Evolutionary conservation across 2,888 invertebrate species (phyloP).

Genomic region (Athalia rosae): DNA sequence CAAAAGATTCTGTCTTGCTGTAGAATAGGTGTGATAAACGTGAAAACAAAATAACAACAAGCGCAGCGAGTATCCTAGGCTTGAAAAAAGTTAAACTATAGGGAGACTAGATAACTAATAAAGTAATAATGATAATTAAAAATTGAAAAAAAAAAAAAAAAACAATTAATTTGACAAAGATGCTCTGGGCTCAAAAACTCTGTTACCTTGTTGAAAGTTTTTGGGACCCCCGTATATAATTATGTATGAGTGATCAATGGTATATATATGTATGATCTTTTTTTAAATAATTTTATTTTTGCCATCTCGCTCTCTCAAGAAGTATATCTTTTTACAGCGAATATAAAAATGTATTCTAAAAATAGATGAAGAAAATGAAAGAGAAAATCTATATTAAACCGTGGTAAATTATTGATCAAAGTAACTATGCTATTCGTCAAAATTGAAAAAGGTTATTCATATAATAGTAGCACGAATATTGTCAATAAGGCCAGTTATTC

Average conservation of each 20-base stretch:
- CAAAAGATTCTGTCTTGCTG: slow-evolving; percentile 28
- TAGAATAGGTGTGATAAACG: slow-evolving; percentile 18
- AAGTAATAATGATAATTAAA: neutral
- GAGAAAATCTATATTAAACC: slow-evolving; percentile 49
- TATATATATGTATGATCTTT: neutral
- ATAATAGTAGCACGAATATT: slow-evolving; percentile 27
- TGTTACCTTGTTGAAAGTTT: slow-evolving; percentile 72
- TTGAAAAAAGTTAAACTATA: slow-evolving; percentile 19
- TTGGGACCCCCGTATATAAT: slow-evolving; percentile 59
- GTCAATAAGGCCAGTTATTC: neutral
- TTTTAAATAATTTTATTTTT: neutral
- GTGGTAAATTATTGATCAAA: slow-evolving; percentile 52
- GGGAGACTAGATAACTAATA: slow-evolving; percentile 30
- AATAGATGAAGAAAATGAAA: slow-evolving; percentile 47
- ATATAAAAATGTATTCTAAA: slow-evolving; percentile 67
- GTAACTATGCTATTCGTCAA: slow-evolving; percentile 50
- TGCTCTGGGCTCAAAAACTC: slow-evolving; percentile 62
- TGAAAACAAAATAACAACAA: slow-evolving; percentile 3
- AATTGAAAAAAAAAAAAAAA: neutral
- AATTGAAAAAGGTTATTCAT: slow-evolving; percentile 37
- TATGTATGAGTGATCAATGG: slow-evolving; percentile 30
- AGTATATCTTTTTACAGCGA: slow-evolving; percentile 65
- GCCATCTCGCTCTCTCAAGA: slow-evolving; percentile 9
- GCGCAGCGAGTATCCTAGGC: slow-evolving; percentile 42
- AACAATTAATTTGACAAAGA: slow-evolving; percentile 33